Evolutionary conservation across 2,113 vertebrate genomes (phyloP), one percentile per base, ranked within the genome.

Genomic region (Lipotes vexillifer): DNA sequence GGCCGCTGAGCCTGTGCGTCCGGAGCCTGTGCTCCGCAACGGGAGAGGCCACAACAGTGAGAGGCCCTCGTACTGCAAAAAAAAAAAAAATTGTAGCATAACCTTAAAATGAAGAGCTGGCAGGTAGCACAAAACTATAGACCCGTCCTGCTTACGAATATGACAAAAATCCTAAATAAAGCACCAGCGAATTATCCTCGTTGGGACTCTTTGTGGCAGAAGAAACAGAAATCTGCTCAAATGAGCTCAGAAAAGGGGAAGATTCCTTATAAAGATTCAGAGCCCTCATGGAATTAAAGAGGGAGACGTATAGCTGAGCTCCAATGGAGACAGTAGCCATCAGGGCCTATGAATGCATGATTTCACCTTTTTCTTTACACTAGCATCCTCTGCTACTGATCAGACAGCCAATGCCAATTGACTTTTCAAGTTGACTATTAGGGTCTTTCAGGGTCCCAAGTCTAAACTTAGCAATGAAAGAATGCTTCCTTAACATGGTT

Each of bases 281-380:
- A 83, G 68, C 17, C 25, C 9, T 82, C 0, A 0, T 5, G 8
- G 81, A 65, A 72, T 55, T 71, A 36, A n/a, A 59, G 18, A 21
- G 31, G 18, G 20, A 27, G 12, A 9, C 0, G 8, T 21, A 33
- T 14, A 63, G 75, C 49, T 21, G 33, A 78, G 18, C 52, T n/a
- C 21, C 9, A 17, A 0, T 0, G 6, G 57, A 17, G 21, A 23
- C 10, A 5, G 20, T 38, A 25, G 27, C 13, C 2, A 0, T 11
- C 71, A 7, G 36, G 14, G 41, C 66, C 29, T 8, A 0, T 9
- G 57, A 90, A 8, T 0, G 33, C 2, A 0, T 0, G 1, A 8
- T 29, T n/a, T 85, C n/a, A 2, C 23, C 29, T 31, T 31, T 46
- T 75, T 46, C 44, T 31, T 14, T 25, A 36, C 18, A 10, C 38